phyloP scores from a whole-genome alignment of 2,888 invertebrate genomes.

The Trachelus tabidus region DNA sequence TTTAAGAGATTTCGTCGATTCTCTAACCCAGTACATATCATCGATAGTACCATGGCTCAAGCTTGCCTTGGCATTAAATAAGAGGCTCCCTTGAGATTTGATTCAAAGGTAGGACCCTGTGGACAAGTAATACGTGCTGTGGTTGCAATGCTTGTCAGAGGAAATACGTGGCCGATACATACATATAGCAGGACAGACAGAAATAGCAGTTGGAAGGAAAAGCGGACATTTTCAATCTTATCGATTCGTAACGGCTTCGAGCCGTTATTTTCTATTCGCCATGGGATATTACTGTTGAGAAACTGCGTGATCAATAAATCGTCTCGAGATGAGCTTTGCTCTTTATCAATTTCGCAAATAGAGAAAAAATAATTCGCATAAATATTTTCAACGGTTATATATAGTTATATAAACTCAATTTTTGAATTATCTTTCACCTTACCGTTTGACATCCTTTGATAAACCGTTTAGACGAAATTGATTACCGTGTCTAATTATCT shows the following conservation, averaged over 20 bases:
- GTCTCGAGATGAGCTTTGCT: too few species aligned
- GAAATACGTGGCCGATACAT: not conserved
- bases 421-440: not conserved
- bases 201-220: not conserved
- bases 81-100: not conserved
- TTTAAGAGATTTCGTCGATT: not conserved
- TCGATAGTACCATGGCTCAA: not conserved
- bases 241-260: not conserved
- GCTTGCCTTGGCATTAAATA: not conserved
- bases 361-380: not conserved
- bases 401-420: not conserved
- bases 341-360: not conserved
- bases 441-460: too few species aligned
- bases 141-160: not conserved
- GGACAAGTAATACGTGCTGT: not conserved
- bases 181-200: not conserved
- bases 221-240: not conserved
- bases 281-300: too few species aligned
- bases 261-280: not conserved
- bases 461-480: not conserved
- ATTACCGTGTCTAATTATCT: not conserved
- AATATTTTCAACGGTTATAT: not conserved
- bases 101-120: not conserved
- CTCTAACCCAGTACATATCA: not conserved
- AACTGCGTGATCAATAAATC: too few species aligned